Percentiles rank a stretch among this genome's conserved stretches.
These are phyloP conservation scores for Phaethon lepturus DNA, from an alignment of 2,113 vertebrate species.

Conservation along the genomic window DNA sequence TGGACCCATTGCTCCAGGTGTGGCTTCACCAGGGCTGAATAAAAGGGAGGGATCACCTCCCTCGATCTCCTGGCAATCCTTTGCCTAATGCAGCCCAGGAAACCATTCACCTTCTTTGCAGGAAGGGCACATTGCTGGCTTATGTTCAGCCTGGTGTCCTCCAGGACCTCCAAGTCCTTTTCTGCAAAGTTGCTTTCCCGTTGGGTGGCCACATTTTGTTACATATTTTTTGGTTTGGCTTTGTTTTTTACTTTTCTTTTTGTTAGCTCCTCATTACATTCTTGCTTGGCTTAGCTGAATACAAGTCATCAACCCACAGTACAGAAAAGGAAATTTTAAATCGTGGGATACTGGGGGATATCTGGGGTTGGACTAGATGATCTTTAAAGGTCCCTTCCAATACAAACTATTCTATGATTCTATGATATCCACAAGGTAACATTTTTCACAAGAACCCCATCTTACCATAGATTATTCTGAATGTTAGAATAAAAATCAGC, in stretches of 20 bases:
- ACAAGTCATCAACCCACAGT: neutral
- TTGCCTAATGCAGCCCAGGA: neutral
- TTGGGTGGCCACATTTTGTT: neutral
- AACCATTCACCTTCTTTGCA: neutral
- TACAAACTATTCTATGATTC: no score
- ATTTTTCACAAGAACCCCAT: neutral
- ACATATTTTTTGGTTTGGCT: neutral
- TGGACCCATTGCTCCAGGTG: neutral
- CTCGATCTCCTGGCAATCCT: no score
- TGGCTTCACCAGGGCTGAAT: neutral
- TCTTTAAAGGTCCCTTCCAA: no score
- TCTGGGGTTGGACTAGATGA: no score
- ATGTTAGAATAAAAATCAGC: neutral
- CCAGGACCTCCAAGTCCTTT: neutral
- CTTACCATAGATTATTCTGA: neutral
- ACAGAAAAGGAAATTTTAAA: neutral
- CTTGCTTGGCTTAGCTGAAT: neutral
- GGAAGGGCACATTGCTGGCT: neutral
- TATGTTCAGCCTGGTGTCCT: neutral
- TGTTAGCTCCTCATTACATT: neutral
- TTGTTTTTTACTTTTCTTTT: neutral
- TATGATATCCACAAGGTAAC: accelerated
- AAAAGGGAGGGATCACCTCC: neutral
- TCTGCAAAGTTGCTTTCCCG: neutral
- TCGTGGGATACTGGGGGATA: neutral